These are phyloP conservation scores for Agonopterix heracliana DNA, from an alignment of 2,888 invertebrate species.

Conservation along the genomic window DNA sequence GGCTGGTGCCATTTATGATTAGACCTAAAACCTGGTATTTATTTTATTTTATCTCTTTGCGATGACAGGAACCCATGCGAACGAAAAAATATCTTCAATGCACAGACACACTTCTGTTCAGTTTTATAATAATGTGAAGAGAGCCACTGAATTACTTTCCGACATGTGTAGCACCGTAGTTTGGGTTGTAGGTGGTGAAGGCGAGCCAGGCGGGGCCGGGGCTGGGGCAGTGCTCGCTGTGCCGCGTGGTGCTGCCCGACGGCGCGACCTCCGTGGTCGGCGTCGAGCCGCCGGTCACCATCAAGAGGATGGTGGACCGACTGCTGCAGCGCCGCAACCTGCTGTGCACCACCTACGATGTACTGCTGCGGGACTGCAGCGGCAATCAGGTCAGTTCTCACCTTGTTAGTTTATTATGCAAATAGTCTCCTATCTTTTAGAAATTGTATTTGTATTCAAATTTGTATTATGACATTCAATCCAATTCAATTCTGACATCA, in stretches of 20 bases:
- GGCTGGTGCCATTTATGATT: no score
- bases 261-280: constrained; percentile 95
- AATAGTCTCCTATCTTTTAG: no score
- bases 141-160: no score
- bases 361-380: constrained; percentile 70
- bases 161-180: no score
- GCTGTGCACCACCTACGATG: constrained; percentile 87
- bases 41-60: no score
- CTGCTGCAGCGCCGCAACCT: constrained; percentile 90
- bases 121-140: no score
- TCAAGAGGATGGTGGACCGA: constrained; percentile 86
- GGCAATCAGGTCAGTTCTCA: constrained; percentile 28
- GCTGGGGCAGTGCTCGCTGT: constrained; percentile 74
- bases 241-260: constrained; percentile 92
- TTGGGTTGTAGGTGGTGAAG: constrained; percentile 48
- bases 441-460: not conserved
- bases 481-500: no score
- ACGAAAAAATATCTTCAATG: no score
- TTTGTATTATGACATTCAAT: no score
- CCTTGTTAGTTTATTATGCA: constrained; percentile 2
- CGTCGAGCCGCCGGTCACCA: constrained; percentile 75
- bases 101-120: no score
- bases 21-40: no score
- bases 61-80: no score
- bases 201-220: constrained; percentile 29